Evolutionary conservation across 2,113 vertebrate genomes (phyloP).

Genomic region (Apeltes quadracus): DNA sequence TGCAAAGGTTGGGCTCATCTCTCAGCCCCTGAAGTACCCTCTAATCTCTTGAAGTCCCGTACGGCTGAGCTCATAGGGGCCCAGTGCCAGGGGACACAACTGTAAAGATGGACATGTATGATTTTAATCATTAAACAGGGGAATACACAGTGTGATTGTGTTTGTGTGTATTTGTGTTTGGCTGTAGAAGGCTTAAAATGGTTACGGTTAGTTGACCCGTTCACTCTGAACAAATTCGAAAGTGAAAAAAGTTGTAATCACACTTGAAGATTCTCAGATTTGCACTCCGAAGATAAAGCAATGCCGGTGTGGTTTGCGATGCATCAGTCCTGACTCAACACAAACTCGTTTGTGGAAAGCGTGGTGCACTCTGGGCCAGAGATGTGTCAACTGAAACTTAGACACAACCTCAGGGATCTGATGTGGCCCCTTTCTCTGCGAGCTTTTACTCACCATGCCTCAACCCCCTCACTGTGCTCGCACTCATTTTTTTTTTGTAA

Average conservation of each 20-base stretch:
- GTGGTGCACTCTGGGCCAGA: conserved; percentile 34
- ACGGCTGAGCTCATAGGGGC: not conserved
- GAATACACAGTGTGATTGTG: not conserved
- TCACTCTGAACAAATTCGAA: conserved; percentile 5
- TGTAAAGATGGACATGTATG: not conserved
- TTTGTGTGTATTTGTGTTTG: not conserved
- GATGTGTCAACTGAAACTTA: conserved; percentile 70
- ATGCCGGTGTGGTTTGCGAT: conserved; percentile 55
- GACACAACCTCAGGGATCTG: conserved; percentile 67
- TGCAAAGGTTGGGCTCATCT: conserved; percentile 71
- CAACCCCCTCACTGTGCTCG: conserved; percentile 49
- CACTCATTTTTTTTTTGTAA: conserved; percentile 62
- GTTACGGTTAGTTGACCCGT: not conserved
- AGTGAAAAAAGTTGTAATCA: conserved; percentile 26
- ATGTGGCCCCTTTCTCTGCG: conserved; percentile 50
- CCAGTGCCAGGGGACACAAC: conserved; percentile 1
- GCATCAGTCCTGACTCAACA: conserved; percentile 44
- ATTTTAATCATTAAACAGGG: not conserved
- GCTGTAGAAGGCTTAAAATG: not conserved
- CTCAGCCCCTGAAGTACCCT: conserved; percentile 1
- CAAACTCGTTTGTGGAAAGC: conserved; percentile 63
- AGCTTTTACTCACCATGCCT: conserved; percentile 54
- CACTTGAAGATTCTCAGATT: conserved; percentile 24
- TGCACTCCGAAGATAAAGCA: conserved; percentile 54
- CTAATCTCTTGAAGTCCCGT: conserved; percentile 7